Base-by-base conservation (phyloP, 2,113 vertebrate genomes). In the Ancistrus triradiatus region DNA sequence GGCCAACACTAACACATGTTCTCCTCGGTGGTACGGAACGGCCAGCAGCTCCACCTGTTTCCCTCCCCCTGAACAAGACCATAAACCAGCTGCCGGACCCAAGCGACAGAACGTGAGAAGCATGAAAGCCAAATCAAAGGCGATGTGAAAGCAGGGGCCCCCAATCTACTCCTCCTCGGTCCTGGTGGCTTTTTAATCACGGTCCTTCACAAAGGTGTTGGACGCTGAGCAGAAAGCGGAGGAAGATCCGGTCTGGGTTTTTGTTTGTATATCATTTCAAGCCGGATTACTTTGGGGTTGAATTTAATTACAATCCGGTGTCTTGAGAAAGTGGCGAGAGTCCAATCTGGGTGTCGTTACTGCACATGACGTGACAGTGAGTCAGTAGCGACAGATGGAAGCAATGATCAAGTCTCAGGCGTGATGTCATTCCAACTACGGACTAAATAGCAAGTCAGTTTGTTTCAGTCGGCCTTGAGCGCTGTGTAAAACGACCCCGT, bases 41-140 rank as follows among this genome's bases (percentile, higher is more conserved):
- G 11, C 19, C 72, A 49, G 68, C 69, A 72, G 59, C 28, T 37
- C 81, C 84, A 86, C 87, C 83, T 88, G 85, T 82, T 82, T 38
- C 50, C 58, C 31, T 31, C 35, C 52, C 22, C 43, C 76, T 68
- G 31, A 42, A 57, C 9, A 6, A 22, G 57, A 47, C 47, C 11
- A 22, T 60, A 27, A 60, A 35, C 73, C 85, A 84, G 83, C 84
- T 82, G 84, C 78, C 72, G 52, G 68, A 74, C 63, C 10, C 77
- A 69, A 69, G 75, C 56, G 72, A 78, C 81, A 74, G 83, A 81
- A 88, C 87, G 83, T 67, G 85, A 89, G 86, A 88, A 85, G 80
- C 81, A 73, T 58, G 67, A 77, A 78, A 75, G 46, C 19, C 63
- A 70, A 83, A 81, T 81, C 77, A 80, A 81, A 83, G 78, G n/a